phyloP scores from a whole-genome alignment of 2,797 vertebrate genomes.

The Pseudopleuronectes americanus region DNA sequence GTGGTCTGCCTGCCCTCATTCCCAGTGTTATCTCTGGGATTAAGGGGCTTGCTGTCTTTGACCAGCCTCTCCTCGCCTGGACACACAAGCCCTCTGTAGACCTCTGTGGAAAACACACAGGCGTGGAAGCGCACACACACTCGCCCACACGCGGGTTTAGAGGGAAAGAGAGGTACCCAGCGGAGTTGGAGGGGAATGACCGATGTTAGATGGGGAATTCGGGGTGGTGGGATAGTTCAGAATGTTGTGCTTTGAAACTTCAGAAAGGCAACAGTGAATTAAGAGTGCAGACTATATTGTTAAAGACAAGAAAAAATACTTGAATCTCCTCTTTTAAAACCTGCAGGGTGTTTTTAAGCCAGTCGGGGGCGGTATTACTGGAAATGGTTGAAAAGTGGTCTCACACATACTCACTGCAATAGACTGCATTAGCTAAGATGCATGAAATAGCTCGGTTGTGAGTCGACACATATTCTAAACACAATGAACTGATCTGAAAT shows the following conservation, averaged over 20 bases:
- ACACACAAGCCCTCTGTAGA: constrained; percentile 59
- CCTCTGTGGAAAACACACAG: constrained; percentile 29
- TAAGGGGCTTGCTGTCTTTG: constrained; percentile 72
- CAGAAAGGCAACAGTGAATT: constrained; percentile 29
- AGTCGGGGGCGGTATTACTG: background rate
- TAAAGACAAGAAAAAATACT: background rate
- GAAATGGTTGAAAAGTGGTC: no score
- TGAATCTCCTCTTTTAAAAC: background rate
- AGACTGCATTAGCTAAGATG: no score
- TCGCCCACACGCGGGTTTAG: constrained; percentile 19
- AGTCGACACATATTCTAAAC: background rate
- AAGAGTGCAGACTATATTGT: constrained; percentile 9
- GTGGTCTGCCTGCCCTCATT: constrained; percentile 68
- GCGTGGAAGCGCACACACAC: constrained; percentile 26
- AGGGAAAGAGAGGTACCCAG: constrained; percentile 11
- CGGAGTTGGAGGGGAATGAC: constrained; percentile 40
- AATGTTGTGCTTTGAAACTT: constrained; percentile 27
- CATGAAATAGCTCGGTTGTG: no score
- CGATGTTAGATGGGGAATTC: constrained; percentile 47
- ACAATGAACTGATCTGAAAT: background rate
- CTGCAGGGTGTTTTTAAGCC: background rate
- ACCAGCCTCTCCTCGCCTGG: constrained; percentile 56
- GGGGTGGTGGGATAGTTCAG: constrained; percentile 3
- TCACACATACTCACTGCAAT: no score
- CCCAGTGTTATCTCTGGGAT: constrained; percentile 80